Conservation (phyloP, 2,113 vertebrate genomes). For the Nibea albiflora region DNA sequence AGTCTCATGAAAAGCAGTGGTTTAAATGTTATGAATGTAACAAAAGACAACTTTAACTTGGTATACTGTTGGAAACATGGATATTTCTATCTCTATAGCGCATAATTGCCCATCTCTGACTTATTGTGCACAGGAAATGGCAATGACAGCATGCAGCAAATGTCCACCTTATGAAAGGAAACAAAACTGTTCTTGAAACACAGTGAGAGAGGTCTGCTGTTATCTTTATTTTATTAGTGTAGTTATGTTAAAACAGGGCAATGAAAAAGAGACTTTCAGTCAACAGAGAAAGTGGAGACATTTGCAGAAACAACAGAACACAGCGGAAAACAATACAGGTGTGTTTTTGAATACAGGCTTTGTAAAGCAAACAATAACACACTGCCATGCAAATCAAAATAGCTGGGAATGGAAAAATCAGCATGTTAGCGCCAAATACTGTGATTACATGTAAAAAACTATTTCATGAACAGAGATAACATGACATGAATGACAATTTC, state of each 20-base stretch:
- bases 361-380: constrained; percentile 9
- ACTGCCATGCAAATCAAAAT: constrained; percentile 22
- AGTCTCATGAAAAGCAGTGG: neutral
- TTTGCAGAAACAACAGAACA: neutral
- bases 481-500: neutral
- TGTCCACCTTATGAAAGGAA: neutral
- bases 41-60: neutral
- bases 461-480: neutral
- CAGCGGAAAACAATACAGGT: neutral
- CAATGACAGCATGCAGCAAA: neutral
- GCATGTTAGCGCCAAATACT: neutral
- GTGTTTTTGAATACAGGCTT: constrained; percentile 14
- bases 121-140: neutral
- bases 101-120: neutral
- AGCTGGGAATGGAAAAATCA: constrained; percentile 1
- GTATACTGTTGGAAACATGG: neutral
- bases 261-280: neutral
- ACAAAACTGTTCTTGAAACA: neutral
- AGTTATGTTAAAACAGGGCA: neutral
- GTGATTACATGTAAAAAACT: constrained; percentile 1
- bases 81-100: neutral
- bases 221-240: neutral
- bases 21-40: neutral
- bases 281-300: neutral
- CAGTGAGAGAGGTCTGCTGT: neutral